Percentiles rank a stretch among this genome's conserved stretches.
Evolutionary conservation across 2,797 vertebrate genomes (phyloP).

Genomic region (Artibeus lituratus): DNA sequence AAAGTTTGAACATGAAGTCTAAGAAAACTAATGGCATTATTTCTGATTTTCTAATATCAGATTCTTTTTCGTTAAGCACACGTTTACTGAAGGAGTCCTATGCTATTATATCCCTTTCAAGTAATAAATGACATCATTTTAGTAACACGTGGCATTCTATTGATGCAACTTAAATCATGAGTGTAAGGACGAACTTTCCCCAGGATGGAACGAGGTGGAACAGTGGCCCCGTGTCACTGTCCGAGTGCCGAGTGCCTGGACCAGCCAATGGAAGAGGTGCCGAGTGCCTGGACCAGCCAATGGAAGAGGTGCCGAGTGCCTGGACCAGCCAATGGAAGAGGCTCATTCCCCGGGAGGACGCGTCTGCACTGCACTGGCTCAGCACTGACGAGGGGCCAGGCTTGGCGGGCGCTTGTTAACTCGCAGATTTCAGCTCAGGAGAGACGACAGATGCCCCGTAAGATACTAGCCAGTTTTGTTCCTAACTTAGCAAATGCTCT

Average conservation of each 20-base stretch:
- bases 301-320: too few species aligned
- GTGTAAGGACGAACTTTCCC: neutral
- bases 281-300: neutral
- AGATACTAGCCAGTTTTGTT: neutral
- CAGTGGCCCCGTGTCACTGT: neutral
- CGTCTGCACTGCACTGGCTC: neutral
- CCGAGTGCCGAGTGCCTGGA: neutral
- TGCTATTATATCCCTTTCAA: neutral
- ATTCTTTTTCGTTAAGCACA: neutral
- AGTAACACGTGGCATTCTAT: neutral
- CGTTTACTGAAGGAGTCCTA: neutral
- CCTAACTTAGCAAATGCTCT: neutral
- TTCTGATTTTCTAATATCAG: neutral
- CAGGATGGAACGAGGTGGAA: neutral
- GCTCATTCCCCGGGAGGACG: neutral
- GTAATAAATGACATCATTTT: neutral
- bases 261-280: neutral
- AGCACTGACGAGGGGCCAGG: neutral
- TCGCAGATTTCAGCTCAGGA: neutral
- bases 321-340: neutral
- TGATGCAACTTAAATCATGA: neutral
- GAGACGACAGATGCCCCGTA: neutral
- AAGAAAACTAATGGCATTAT: neutral
- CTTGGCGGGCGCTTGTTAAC: neutral
- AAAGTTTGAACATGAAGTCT: neutral